Base-by-base conservation (phyloP, 2,113 vertebrate genomes). In the Lipophrys pholis region DNA sequence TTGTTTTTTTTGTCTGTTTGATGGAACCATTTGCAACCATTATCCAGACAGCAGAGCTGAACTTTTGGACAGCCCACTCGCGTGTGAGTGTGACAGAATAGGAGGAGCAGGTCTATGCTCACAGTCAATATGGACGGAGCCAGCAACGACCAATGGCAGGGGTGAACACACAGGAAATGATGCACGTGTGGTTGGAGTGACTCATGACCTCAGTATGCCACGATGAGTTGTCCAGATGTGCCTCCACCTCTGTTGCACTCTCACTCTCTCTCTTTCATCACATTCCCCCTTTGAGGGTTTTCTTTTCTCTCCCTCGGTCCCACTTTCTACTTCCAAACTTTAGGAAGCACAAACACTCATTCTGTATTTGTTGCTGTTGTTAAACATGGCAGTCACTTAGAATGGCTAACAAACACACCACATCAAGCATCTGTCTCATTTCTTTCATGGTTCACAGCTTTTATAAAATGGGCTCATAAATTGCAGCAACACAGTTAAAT, bases 211-310 rank as follows among this genome's bases (percentile, higher is more conserved):
- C 70, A 83, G 84, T 54, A 81, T 86, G 88, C 75, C 60, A 64
- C 84, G 91, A 92, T 81, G 90, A 88, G 64, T 58, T 73, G 63
- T 77, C 85, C 89, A 91, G 87, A 90, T 91, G 91, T 89, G 67
- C 38, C 43, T 36, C 17, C 45, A 10, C 53, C 69, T 40, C 46
- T 48, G 30, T 11, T 11, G 1, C 36, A n/a, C 66, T 54, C 59
- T 16, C 48, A 36, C 62, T 45, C 48, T 50, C 69, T 57, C 21
- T 38, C 21, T 74, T 48, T 68, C 38, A 50, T 63, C 45, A 43
- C 58, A 72, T 59, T 77, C 45, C 51, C 56, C 51, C 56, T 53
- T 21, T 54, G 8, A 9, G 21, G 17, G 60, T 11, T 7, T 48
- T 48, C 45, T 15, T 51, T 52, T 58, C n/a, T 60, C 30, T 84